Percentiles rank a stretch among this genome's conserved stretches.
phyloP scores from a whole-genome alignment of 2,888 invertebrate species.

The Hedychridium roseum region DNA sequence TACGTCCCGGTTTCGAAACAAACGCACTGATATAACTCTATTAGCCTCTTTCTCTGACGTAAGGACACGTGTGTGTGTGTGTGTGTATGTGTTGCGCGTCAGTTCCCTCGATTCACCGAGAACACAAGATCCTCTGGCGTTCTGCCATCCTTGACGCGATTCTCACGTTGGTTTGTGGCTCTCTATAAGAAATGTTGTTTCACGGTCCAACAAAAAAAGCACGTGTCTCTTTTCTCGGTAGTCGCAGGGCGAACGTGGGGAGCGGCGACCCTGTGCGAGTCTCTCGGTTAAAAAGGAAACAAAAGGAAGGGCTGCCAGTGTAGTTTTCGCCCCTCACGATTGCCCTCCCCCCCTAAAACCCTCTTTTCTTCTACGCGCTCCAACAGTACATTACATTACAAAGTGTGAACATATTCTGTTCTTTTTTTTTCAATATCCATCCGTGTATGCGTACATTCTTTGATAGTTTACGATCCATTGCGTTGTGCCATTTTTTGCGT shows the following conservation, averaged over 20 bases:
- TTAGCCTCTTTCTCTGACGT: no score
- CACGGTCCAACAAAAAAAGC: slow-evolving; percentile 32
- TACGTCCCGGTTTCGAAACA: slow-evolving; percentile 16
- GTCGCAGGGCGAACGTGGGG: slow-evolving; percentile 21
- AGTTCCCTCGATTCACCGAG: no score
- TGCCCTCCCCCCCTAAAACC: slow-evolving; percentile 9
- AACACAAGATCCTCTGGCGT: background rate
- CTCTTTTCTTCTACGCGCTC: slow-evolving; percentile 30
- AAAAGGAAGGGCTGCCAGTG: background rate
- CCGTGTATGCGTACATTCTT: slow-evolving; percentile 48
- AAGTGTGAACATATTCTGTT: slow-evolving; percentile 37
- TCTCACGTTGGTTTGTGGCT: slow-evolving; percentile 17
- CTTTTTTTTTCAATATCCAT: slow-evolving; percentile 38
- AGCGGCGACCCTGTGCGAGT: background rate
- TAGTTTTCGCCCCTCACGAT: slow-evolving; percentile 14
- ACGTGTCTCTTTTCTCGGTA: slow-evolving; percentile 28
- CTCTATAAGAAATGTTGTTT: slow-evolving; percentile 10
- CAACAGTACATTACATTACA: slow-evolving; percentile 31
- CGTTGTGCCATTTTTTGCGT: slow-evolving; percentile 59
- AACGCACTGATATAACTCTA: no score
- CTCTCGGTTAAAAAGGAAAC: background rate
- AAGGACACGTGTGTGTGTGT: no score
- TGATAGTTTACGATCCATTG: slow-evolving; percentile 46
- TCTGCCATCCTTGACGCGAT: background rate
- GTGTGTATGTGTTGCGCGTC: no score